A percentile compares a stretch with the other conserved stretches of the same genome.
phyloP scores from a whole-genome alignment of 2,888 invertebrate species.

The Phyllotreta striolata region DNA sequence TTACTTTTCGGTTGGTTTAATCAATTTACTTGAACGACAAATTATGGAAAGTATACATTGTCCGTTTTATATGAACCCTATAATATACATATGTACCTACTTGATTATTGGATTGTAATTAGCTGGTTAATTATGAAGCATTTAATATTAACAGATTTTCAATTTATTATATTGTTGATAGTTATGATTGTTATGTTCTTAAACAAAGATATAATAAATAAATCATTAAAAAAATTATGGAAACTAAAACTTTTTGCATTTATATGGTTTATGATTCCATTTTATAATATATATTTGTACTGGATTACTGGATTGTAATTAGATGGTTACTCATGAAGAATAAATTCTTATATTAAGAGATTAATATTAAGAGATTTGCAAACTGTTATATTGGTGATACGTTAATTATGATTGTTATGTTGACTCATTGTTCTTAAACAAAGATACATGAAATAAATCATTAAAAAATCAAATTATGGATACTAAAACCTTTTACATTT shows the following conservation, averaged over 20 bases:
- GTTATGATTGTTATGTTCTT: no score
- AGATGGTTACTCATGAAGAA: no score
- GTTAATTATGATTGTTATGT: no score
- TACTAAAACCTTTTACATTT: no score
- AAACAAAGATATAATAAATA: no score
- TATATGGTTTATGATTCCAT: not conserved
- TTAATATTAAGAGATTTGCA: no score
- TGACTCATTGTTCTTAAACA: no score
- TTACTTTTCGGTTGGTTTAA: not conserved
- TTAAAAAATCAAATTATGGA: not conserved
- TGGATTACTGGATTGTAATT: not conserved
- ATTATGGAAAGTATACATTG: not conserved
- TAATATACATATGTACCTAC: not conserved
- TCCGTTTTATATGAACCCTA: slow-evolving; percentile 9
- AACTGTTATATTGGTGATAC: no score
- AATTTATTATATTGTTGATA: no score
- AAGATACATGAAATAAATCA: no score
- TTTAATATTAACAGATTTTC: no score
- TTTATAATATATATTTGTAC: not conserved
- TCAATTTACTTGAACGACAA: not conserved
- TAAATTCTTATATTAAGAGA: no score
- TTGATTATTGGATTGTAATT: not conserved
- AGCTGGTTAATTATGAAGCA: not conserved
- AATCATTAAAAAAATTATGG: not conserved
- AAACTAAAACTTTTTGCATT: not conserved